Percentiles rank a stretch among this genome's conserved stretches.
phyloP scores from a whole-genome alignment of 2,888 invertebrate species.

The Dynastes hyllus region DNA sequence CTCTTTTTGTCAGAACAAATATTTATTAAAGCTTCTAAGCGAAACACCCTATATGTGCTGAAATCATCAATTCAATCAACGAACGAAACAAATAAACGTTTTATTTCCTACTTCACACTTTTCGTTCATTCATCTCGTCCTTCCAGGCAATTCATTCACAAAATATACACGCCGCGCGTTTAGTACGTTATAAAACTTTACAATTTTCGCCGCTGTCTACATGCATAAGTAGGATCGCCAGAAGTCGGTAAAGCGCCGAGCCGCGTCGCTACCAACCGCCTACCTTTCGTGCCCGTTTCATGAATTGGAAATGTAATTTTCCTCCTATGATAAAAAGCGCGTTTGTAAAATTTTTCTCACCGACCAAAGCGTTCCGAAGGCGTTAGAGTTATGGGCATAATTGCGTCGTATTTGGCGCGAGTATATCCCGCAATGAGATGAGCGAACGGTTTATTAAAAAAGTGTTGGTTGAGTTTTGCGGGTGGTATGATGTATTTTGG shows the following conservation, averaged over 20 bases:
- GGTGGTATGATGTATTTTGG: too few species aligned
- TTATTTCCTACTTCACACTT: background rate
- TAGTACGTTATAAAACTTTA: constrained; percentile 56
- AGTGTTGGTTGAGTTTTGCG: background rate
- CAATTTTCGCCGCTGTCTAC: constrained; percentile 56
- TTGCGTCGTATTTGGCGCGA: background rate
- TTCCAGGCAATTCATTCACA: constrained; percentile 30
- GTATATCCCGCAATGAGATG: background rate
- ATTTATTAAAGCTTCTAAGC: too few species aligned
- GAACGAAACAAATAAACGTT: too few species aligned
- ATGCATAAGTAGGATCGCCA: constrained; percentile 44
- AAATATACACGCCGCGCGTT: constrained; percentile 45
- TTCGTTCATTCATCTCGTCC: background rate
- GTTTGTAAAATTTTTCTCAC: constrained; percentile 52
- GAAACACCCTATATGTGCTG: too few species aligned
- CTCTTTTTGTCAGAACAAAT: too few species aligned
- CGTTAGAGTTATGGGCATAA: constrained; percentile 25
- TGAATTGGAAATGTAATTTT: constrained; percentile 71
- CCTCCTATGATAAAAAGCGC: constrained; percentile 61
- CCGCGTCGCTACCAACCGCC: constrained; percentile 43
- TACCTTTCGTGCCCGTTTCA: constrained; percentile 62
- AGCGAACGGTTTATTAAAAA: background rate
- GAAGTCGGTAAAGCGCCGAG: constrained; percentile 49
- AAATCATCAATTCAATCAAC: too few species aligned
- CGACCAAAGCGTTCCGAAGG: background rate